Base-by-base conservation (phyloP, 2,797 vertebrate species). In the Trachurus trachurus region DNA sequence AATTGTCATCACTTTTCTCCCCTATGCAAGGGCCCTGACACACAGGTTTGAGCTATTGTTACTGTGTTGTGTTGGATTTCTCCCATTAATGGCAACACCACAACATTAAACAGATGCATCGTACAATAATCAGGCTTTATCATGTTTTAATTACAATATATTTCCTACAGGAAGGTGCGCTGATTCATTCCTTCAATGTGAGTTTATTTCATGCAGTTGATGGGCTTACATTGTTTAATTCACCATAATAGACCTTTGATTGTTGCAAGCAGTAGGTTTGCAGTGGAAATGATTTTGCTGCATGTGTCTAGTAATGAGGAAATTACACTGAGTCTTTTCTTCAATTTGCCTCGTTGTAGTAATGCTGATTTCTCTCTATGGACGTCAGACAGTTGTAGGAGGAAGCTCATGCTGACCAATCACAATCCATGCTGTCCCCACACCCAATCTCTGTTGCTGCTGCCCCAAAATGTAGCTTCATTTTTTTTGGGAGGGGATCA, bases 341-440 rank as follows among this genome's bases (percentile, higher is more conserved):
- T n/a, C 9, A 12, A n/a, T 9, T 74, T 61, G 26, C 10, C 39
- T 60, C 17, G 17, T 53, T 15, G 11, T 57, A 9, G 44, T 78
- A 42, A 26, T 10, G 34, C n/a, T 59, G 39, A 68, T 74, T 60
- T 6, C 59, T 71, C 39, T 66, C 61, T 64, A 10, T 4, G 12
- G 9, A 57, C 15, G 17, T 44, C 12, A 37, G 53, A 60, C 1
- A 45, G 7, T 9, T 21, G 17, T 10, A 10, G 15, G 54, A 61
- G 21, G 22, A 11, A 57, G 22, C 47, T 5, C 22, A 40, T 21
- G 17, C 57, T 59, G 29, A 37, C 54, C 42, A 69, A 31, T 58
- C 31, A 11, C 26, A 73, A 26, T 16, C 10, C 1, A 19, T 40
- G n/a, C 40, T 26, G 4, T 61, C 21, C 12, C 21, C 9, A 49